Percentiles rank a stretch among this genome's conserved stretches.
Evolutionary conservation across 2,888 invertebrate genomes (phyloP).

Genomic region (Ophioninae sp.): DNA sequence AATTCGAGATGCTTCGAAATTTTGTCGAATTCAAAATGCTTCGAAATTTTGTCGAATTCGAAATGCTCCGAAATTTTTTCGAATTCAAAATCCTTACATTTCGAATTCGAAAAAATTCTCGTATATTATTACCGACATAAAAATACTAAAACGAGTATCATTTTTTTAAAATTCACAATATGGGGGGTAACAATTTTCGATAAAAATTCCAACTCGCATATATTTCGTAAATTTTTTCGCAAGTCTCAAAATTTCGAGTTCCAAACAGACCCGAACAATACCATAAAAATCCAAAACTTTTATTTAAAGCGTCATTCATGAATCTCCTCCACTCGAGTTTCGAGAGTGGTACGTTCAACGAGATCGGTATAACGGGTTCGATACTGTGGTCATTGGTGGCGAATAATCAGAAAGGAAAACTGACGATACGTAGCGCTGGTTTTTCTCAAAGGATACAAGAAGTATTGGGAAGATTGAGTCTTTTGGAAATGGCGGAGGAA

Average conservation of each 20-base stretch:
- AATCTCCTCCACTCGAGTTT: constrained; percentile 81
- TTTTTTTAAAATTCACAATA: neutral
- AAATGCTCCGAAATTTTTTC: no score
- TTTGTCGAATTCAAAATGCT: no score
- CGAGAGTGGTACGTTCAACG: constrained; percentile 79
- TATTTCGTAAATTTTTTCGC: neutral
- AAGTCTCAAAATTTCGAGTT: neutral
- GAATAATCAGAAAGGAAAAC: constrained; percentile 87
- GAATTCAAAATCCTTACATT: no score
- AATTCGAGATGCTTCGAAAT: no score
- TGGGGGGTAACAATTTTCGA: neutral
- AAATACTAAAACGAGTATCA: neutral
- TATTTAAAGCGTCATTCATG: constrained; percentile 81
- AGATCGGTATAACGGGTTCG: constrained; percentile 81
- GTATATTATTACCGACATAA: neutral
- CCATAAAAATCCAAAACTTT: neutral
- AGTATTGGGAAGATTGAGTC: constrained; percentile 78
- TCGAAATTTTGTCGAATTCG: no score
- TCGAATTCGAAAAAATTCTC: no score
- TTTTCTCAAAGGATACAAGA: constrained; percentile 81
- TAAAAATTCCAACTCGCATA: neutral
- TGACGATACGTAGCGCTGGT: constrained; percentile 82
- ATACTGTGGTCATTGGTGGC: constrained; percentile 87
- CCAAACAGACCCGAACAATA: neutral
- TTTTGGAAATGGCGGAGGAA: constrained; percentile 71